Conservation (phyloP, 2,113 vertebrate species). For the Probosciger aterrimus region DNA sequence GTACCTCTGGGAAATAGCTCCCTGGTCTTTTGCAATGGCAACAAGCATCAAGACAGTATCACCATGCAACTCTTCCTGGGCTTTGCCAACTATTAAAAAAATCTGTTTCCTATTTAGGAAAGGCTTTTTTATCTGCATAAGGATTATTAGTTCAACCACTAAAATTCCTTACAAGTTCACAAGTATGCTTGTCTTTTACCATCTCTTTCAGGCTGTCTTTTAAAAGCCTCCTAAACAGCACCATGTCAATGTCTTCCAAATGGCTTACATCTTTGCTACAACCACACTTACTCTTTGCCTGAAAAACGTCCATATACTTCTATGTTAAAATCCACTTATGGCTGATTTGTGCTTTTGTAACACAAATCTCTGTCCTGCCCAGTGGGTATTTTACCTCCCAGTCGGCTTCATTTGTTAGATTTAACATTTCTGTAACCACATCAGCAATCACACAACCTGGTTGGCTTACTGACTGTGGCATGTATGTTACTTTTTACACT, state of each 20-base stretch:
- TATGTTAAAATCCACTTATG: background rate
- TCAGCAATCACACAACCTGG: background rate
- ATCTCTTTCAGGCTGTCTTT: background rate
- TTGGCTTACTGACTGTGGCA: background rate
- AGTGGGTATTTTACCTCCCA: background rate
- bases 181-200: background rate
- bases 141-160: background rate
- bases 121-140: background rate
- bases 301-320: background rate
- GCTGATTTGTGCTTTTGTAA: background rate
- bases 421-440: background rate
- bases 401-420: background rate
- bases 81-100: background rate
- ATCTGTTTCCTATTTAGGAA: background rate
- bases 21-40: background rate
- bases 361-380: background rate
- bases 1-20: background rate
- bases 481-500: background rate
- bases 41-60: background rate
- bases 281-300: background rate
- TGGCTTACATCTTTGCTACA: accelerated
- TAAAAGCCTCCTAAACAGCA: background rate
- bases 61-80: background rate
- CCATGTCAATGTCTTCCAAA: background rate
- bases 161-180: background rate